A percentile compares a stretch with the other conserved stretches of the same genome.
Evolutionary conservation across 2,797 vertebrate species (phyloP).

Genomic region (Melanotaenia trifasciata): DNA sequence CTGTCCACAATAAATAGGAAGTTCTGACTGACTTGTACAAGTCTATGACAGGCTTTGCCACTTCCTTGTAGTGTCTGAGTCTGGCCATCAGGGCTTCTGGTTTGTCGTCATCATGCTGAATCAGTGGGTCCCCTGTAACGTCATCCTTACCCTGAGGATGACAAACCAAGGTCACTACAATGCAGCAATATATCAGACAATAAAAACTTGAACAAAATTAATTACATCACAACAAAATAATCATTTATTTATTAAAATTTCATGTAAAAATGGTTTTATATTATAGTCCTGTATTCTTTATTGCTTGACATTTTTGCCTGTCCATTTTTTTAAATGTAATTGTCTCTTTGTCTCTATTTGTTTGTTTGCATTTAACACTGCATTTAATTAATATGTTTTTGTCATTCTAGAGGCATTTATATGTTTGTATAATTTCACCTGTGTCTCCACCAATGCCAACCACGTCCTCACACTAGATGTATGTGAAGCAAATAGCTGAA

Average conservation of each 20-base stretch:
- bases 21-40: conserved; percentile 90
- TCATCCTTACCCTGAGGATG: conserved; percentile 89
- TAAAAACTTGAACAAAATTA: not conserved
- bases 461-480: too few relatives aligned
- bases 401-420: too few relatives aligned
- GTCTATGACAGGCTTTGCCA: conserved; percentile 93
- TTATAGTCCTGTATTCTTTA: too few relatives aligned
- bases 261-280: not conserved
- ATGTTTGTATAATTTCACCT: too few relatives aligned
- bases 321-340: too few relatives aligned
- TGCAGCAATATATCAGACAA: not conserved
- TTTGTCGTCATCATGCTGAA: conserved; percentile 92
- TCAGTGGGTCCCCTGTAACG: conserved; percentile 89
- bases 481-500: too few relatives aligned
- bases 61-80: conserved; percentile 94
- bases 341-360: too few relatives aligned
- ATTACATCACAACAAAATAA: not conserved
- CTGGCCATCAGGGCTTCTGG: conserved; percentile 89
- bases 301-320: too few relatives aligned
- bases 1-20: not conserved
- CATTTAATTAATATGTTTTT: too few relatives aligned
- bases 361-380: too few relatives aligned
- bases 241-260: not conserved
- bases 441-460: too few relatives aligned
- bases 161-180: conserved; percentile 37